A percentile compares a stretch with the other conserved stretches of the same genome.
These are phyloP conservation scores for Lanistes nyassanus DNA, from an alignment of 1,140 invertebrate species.

Conservation along the genomic window DNA sequence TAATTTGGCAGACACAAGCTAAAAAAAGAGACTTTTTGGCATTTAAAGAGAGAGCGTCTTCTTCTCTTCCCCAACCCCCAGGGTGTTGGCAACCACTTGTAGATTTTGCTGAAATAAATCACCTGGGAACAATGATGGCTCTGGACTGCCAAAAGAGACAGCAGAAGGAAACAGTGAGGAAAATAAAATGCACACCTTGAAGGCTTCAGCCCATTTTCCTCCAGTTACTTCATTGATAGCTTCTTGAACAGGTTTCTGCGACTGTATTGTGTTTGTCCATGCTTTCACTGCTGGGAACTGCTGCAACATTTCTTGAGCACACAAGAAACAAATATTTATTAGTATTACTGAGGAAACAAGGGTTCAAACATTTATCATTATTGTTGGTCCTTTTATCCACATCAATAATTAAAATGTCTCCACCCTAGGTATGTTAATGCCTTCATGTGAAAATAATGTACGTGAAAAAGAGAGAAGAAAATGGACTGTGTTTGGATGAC, in stretches of 20 bases:
- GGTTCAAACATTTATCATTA: neutral
- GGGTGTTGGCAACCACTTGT: no score
- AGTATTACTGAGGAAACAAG: neutral
- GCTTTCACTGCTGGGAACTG: slow-evolving; percentile 18
- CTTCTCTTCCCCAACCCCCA: no score
- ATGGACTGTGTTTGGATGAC: neutral
- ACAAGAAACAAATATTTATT: neutral
- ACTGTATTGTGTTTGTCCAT: slow-evolving; percentile 18
- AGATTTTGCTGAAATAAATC: no score
- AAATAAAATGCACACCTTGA: slow-evolving; percentile 23
- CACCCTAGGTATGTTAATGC: neutral
- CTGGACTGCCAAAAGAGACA: no score
- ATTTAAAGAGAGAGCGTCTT: no score
- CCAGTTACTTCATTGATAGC: slow-evolving; percentile 20
- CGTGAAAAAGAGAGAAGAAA: neutral
- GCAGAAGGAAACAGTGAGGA: slow-evolving; percentile 46
- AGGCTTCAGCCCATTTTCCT: slow-evolving; percentile 13
- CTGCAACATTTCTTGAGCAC: slow-evolving; percentile 15
- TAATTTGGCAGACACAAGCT: neutral
- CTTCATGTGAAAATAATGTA: slow-evolving; percentile 1
- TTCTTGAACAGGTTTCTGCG: slow-evolving; percentile 7
- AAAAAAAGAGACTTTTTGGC: slow-evolving; percentile 35
- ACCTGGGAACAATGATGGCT: no score
- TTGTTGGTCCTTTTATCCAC: neutral
- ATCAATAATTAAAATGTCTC: no score